These are phyloP conservation scores for Griposia aprilina DNA, from an alignment of 2,888 invertebrate genomes.

Conservation along the genomic window DNA sequence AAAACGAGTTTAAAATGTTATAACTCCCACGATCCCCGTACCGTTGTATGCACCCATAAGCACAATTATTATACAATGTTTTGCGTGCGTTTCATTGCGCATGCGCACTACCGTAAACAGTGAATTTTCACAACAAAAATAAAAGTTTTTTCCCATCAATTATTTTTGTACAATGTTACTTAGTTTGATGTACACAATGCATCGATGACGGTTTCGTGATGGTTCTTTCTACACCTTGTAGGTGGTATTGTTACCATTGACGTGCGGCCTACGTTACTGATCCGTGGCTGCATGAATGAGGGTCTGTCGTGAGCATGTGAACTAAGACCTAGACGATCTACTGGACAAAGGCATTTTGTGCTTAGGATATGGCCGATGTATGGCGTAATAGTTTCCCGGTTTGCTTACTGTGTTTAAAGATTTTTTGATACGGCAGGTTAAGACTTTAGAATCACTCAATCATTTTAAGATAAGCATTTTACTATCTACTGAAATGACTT, in stretches of 20 bases:
- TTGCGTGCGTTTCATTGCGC: background rate
- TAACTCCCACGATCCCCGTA: background rate
- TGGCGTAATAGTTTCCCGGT: background rate
- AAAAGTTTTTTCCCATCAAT: background rate
- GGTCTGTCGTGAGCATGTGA: constrained; percentile 42
- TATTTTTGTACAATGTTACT: background rate
- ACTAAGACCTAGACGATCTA: constrained; percentile 52
- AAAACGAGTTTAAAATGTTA: background rate
- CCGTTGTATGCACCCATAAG: background rate
- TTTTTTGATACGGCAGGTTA: no score
- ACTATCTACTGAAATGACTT: no score
- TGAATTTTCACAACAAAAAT: background rate
- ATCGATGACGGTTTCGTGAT: background rate
- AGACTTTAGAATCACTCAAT: no score
- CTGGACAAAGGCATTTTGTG: constrained; percentile 35
- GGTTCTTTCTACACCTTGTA: background rate
- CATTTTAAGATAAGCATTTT: background rate
- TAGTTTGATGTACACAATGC: background rate
- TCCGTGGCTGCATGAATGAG: constrained; percentile 53
- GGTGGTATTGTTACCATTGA: background rate
- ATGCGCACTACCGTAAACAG: background rate
- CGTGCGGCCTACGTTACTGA: background rate
- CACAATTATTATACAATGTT: background rate
- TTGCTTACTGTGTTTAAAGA: background rate
- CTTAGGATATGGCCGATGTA: background rate